Conservation (phyloP, 2,113 vertebrate genomes). For the Callipepla californica region DNA sequence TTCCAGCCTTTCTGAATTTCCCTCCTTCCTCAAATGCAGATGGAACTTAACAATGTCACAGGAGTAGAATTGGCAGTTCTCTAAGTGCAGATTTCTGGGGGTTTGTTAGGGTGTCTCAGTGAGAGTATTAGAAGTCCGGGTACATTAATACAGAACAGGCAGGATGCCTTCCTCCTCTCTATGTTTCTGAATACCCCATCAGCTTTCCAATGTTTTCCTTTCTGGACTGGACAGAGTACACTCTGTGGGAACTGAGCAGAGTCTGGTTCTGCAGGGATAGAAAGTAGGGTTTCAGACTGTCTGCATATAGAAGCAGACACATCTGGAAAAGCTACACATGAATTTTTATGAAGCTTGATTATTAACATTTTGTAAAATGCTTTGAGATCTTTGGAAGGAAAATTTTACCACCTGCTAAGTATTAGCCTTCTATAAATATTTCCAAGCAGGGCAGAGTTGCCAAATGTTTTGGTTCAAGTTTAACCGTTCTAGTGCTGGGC, state of each 20-base stretch:
- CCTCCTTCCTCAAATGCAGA: not conserved
- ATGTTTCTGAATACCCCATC: rapidly evolving
- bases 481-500: not conserved
- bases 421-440: slow-evolving; percentile 47
- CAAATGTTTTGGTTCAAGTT: not conserved
- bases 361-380: slow-evolving; percentile 9
- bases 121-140: not conserved
- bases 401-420: slow-evolving; percentile 39
- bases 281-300: not conserved
- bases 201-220: not conserved
- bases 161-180: not conserved
- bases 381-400: slow-evolving; percentile 29
- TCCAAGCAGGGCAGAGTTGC: slow-evolving; percentile 4
- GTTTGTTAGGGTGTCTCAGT: not conserved
- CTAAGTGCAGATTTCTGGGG: not conserved
- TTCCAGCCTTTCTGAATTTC: not conserved
- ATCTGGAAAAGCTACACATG: slow-evolving; percentile 20
- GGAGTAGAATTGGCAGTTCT: not conserved
- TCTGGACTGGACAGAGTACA: not conserved
- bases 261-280: not conserved
- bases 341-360: slow-evolving; percentile 14
- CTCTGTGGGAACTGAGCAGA: rapidly evolving
- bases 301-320: not conserved
- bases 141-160: rapidly evolving
- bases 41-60: rapidly evolving